Evolutionary conservation across 2,113 vertebrate species (phyloP).

Genomic region (Cichladusa arquata): DNA sequence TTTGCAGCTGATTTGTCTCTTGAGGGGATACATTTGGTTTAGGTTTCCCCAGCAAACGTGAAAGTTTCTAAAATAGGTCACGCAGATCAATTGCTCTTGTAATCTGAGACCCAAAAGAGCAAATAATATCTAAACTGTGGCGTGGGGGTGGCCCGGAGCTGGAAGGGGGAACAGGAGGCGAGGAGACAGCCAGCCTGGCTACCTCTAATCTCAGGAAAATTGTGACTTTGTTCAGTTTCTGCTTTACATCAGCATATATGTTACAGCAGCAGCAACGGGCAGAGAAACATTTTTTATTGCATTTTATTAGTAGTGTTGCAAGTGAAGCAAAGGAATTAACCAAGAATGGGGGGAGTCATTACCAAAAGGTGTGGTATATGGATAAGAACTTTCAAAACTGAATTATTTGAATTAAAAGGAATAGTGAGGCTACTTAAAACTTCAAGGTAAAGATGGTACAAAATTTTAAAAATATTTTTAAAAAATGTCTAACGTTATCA

Average conservation of each 20-base stretch:
- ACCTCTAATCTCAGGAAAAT: constrained; percentile 87
- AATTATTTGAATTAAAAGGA: neutral
- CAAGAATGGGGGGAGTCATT: neutral
- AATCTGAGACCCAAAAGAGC: constrained; percentile 91
- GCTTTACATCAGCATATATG: constrained; percentile 75
- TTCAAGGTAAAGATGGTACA: neutral
- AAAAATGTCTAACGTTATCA: neutral
- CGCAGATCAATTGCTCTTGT: constrained; percentile 94
- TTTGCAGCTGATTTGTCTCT: constrained; percentile 82
- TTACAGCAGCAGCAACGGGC: neutral
- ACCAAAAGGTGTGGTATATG: neutral
- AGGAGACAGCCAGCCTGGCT: constrained; percentile 98
- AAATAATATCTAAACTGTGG: constrained; percentile 91
- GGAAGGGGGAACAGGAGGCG: constrained; percentile 56
- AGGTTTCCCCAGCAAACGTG: constrained; percentile 86
- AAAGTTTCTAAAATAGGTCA: constrained; percentile 90
- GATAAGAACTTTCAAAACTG: neutral
- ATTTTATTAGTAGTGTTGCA: neutral
- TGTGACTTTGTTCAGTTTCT: constrained; percentile 82
- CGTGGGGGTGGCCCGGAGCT: constrained; percentile 75
- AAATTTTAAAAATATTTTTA: neutral
- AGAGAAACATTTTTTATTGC: neutral
- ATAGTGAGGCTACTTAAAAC: neutral
- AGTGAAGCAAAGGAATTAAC: neutral
- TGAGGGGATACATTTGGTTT: constrained; percentile 88